phyloP scores from a whole-genome alignment of 2,797 vertebrate genomes.

The Acestrorhynchus altus region DNA sequence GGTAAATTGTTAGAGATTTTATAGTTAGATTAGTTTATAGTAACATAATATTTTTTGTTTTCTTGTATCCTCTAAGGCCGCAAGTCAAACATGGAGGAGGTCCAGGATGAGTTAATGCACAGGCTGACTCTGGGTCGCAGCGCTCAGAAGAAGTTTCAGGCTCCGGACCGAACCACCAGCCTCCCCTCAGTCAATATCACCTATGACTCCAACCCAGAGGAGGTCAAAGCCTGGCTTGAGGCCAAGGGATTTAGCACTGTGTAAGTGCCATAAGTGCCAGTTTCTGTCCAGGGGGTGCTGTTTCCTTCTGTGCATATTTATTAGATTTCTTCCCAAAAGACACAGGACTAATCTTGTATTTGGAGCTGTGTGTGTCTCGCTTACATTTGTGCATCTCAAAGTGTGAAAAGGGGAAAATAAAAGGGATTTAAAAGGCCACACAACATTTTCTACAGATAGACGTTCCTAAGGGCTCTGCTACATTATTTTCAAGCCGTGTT shows the following conservation, averaged over 20 bases:
- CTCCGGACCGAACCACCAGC: constrained; percentile 71
- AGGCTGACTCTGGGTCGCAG: constrained; percentile 92
- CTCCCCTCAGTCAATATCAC: constrained; percentile 79
- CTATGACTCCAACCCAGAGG: constrained; percentile 85
- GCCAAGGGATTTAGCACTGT: constrained; percentile 92
- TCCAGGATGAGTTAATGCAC: constrained; percentile 94
- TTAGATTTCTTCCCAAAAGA: no score
- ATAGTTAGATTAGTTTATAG: no score
- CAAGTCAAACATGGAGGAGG: constrained; percentile 98
- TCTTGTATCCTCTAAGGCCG: constrained; percentile 76
- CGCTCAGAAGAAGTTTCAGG: constrained; percentile 87
- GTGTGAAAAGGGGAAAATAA: no score
- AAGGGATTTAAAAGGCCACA: no score
- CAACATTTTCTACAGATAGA: no score
- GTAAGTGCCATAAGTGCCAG: constrained; percentile 75
- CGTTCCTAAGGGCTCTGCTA: no score
- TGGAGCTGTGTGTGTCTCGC: no score
- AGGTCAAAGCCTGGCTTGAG: constrained; percentile 88
- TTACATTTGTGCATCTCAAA: no score
- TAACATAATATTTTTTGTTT: no score
- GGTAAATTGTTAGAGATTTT: no score
- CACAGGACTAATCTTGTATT: no score
- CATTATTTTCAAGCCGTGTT: no score
- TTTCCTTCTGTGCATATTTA: not conserved
- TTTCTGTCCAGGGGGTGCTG: not conserved